Conservation (phyloP, 2,888 invertebrate genomes). For the Teleiodes luculella region DNA sequence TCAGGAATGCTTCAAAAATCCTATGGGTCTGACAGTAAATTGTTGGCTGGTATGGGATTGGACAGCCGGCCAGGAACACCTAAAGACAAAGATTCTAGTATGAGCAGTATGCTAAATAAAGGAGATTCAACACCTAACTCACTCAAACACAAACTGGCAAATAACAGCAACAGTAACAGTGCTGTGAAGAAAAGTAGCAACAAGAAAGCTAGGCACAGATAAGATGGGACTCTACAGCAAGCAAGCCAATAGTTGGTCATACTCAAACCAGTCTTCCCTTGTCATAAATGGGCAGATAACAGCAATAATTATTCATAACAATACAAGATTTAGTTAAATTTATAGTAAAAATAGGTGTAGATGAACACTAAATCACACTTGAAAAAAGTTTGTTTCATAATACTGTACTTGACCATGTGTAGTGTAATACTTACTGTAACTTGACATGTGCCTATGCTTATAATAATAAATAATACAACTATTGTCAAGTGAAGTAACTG, state of each 20-base stretch:
- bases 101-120: conserved; percentile 50
- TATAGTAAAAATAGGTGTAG: too few relatives aligned
- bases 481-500: neutral
- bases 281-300: too few relatives aligned
- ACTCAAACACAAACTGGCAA: conserved; percentile 74
- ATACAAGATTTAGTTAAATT: too few relatives aligned
- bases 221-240: conserved; percentile 48
- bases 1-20: conserved; percentile 65
- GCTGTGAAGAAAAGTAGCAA: conserved; percentile 87
- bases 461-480: too few relatives aligned
- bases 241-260: too few relatives aligned
- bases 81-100: conserved; percentile 64
- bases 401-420: too few relatives aligned
- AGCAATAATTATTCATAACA: too few relatives aligned
- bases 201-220: conserved; percentile 91
- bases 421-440: too few relatives aligned
- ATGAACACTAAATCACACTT: too few relatives aligned
- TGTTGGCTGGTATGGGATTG: conserved; percentile 58
- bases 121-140: conserved; percentile 62
- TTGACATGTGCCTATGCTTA: neutral
- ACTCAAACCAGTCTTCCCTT: too few relatives aligned
- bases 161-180: conserved; percentile 55
- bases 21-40: conserved; percentile 62
- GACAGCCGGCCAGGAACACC: conserved; percentile 72
- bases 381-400: too few relatives aligned